Base-by-base conservation (phyloP, 2,888 invertebrate genomes). In the Euplagia quadripunctaria region DNA sequence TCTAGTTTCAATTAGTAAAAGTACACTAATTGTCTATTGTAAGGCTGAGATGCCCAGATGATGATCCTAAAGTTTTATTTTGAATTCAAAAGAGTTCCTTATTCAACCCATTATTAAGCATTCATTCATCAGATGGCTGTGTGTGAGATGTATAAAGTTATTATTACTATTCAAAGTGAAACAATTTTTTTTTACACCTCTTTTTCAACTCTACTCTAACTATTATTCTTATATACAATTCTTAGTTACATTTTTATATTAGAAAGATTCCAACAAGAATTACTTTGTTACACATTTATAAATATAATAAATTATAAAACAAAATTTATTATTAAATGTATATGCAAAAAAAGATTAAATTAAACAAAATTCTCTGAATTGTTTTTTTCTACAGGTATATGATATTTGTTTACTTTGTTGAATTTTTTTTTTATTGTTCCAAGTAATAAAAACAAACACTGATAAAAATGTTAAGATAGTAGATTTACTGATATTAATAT, bases 401-500 rank as follows among this genome's bases (percentile, higher is more conserved):
- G 14, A 11, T 17, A 20, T 58, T 31, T 49, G 7, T 49, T 49
- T 31, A 4, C 31, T 55, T 68, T 17, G 4, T 20, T 61, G 2
- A 66, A 31, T 42, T 42, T 12, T 68, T 63, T 72, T 64, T 61
- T 61, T 4, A 31, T 61, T 61, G 61, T 68, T 68, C 16, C 17
- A 42, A 68, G 17, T 16, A 58, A 49, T 20, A 72, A 68, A 68
- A 72, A 72, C 17, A 64, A 68, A 64, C 31, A 55, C 31, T 64
- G 52, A 52, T 72, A 61, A 61, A 46, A 71, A 16, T 55, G 20
- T 1, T n/a, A 41, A 64, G 46, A n/a, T 61, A 51, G 7, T 17
- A 71, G 71, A 58, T 66, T n/a, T 61, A 20, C 7, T 46, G 51
- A 61, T 72, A 72, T 63, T 46, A 61, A 16, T 71, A 20, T 72